Evolutionary conservation across 2,888 invertebrate species (phyloP).

Genomic region (Athetis lepigone): DNA sequence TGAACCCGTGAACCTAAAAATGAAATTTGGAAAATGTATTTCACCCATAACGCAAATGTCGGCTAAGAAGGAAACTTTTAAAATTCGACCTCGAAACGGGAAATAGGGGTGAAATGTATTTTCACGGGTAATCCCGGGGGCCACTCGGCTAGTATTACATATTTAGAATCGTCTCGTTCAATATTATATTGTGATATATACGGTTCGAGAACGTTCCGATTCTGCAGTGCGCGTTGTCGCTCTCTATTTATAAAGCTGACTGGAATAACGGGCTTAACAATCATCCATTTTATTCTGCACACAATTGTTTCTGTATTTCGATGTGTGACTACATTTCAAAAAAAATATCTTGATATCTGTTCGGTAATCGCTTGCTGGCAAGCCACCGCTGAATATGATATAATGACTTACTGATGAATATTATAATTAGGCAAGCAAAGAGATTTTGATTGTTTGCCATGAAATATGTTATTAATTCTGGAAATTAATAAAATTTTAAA

Average conservation of each 20-base stretch:
- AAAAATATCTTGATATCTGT: constrained; percentile 49
- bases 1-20: constrained; percentile 51
- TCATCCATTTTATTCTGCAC: constrained; percentile 67
- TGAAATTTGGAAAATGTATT: constrained; percentile 63
- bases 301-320: constrained; percentile 60
- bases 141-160: constrained; percentile 56
- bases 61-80: constrained; percentile 59
- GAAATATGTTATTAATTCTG: neutral
- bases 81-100: constrained; percentile 62
- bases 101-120: constrained; percentile 63
- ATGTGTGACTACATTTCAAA: constrained; percentile 59
- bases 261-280: constrained; percentile 69
- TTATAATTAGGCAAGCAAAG: neutral
- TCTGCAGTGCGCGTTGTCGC: constrained; percentile 66
- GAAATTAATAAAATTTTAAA: neutral
- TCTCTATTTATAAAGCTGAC: constrained; percentile 71
- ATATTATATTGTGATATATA: constrained; percentile 58
- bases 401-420: constrained; percentile 4
- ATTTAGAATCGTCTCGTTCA: constrained; percentile 57
- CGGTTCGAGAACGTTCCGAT: constrained; percentile 39
- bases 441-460: neutral
- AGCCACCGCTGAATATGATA: constrained; percentile 8
- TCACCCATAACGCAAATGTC: constrained; percentile 59
- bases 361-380: constrained; percentile 6
- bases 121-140: constrained; percentile 60